Evolutionary conservation across 2,888 invertebrate genomes (phyloP).

Genomic region (Ophioninae sp.): DNA sequence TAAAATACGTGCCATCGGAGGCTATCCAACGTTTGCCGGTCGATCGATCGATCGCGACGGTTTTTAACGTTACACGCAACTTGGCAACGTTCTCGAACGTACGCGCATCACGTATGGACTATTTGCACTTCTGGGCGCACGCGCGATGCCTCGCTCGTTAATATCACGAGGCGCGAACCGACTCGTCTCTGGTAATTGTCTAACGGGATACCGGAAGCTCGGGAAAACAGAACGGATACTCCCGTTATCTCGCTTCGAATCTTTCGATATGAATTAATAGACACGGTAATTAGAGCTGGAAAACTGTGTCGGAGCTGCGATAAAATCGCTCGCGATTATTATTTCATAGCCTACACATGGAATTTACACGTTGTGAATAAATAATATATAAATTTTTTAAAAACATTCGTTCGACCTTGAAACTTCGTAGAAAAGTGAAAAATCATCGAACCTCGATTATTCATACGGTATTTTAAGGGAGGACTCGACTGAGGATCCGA

Average conservation of each 20-base stretch:
- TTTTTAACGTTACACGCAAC: conserved; percentile 46
- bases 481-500: too few species aligned
- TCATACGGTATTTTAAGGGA: neutral
- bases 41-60: conserved; percentile 63
- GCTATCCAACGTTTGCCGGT: conserved; percentile 61
- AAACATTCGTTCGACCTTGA: neutral
- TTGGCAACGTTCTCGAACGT: conserved; percentile 15
- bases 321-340: neutral
- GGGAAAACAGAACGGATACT: conserved; percentile 35
- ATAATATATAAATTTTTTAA: too few species aligned
- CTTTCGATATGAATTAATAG: neutral
- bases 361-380: neutral
- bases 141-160: neutral
- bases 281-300: neutral
- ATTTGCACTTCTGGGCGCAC: conserved; percentile 1
- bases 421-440: neutral
- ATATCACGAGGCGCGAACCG: conserved; percentile 15
- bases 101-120: neutral
- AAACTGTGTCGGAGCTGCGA: neutral
- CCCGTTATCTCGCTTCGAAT: conserved; percentile 48
- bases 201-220: conserved; percentile 64
- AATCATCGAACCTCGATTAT: neutral
- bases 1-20: conserved; percentile 51
- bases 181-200: conserved; percentile 36
- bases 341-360: neutral